Evolutionary conservation across 2,797 vertebrate genomes (phyloP), one percentile per base, ranked within the genome.

Genomic region (Molothrus aeneus): DNA sequence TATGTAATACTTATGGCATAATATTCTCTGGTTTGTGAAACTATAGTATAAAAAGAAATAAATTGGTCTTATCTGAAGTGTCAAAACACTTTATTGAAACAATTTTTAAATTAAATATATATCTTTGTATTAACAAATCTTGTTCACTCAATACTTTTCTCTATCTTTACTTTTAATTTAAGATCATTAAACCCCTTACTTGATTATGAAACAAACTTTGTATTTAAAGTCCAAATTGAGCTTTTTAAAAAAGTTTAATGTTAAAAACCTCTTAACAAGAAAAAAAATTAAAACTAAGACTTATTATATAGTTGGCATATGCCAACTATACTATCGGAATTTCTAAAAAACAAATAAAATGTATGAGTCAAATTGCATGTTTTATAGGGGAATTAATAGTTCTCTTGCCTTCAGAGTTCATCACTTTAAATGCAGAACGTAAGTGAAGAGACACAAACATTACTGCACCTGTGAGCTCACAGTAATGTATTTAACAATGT

Each of bases 331-430:
- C 6, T 20, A 51, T 63, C 7, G 4, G 34, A 42, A 87, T 73
- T 78, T 45, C 20, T 48, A 69, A 85, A 64, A 54, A 50, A 43
- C 10, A 72, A 69, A 60, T 24, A 50, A 61, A 54, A 48, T 47
- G 13, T 29, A 21, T 0, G 1, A 29, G 6, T 63, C 34, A 73
- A 1, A 0, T n/a, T 63, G 22, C 5, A 8, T 68, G 18, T 80
- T 77, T 83, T 36, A 25, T 22, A 29, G 26, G 1, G 2, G 15
- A 88, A 73, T 59, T 43, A 51, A 59, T 25, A 47, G 10, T 70
- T 83, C 18, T 80, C 14, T 77, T 21, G 14, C 20, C 26, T 71
- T 92, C 29, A 13, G 40, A 78, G 20, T 68, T 64, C 20, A 71
- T 19, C 29, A 32, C 14, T 56, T 26, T 56, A 80, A 71, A 66